A percentile compares a stretch with the other conserved stretches of the same genome.
Conservation (phyloP, 2,113 vertebrate genomes). For the Pelmatolapia mariae region DNA sequence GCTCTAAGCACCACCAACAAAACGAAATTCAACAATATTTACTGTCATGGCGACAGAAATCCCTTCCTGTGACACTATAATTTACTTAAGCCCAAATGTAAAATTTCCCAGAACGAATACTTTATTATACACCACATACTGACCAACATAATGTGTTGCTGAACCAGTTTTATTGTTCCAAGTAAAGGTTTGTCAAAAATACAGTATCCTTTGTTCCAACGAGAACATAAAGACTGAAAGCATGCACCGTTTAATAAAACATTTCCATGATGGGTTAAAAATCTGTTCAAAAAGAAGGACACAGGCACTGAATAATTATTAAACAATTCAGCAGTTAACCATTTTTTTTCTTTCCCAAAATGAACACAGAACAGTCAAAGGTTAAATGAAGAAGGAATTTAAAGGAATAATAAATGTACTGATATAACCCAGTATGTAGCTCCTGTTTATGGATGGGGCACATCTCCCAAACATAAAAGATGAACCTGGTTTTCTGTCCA, state of each 20-base stretch:
- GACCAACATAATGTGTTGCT: not conserved
- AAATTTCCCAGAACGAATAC: not conserved
- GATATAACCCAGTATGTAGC: constrained; percentile 67
- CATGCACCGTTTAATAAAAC: constrained; percentile 67
- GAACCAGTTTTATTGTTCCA: constrained; percentile 57
- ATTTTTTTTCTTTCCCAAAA: not conserved
- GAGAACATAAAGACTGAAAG: constrained; percentile 49
- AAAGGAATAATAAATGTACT: constrained; percentile 46
- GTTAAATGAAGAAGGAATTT: not conserved
- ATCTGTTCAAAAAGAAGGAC: constrained; percentile 41
- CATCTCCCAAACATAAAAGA: constrained; percentile 20
- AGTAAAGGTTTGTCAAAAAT: constrained; percentile 60
- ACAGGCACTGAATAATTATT: constrained; percentile 35
- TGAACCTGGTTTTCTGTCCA: constrained; percentile 1
- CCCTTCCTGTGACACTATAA: not conserved
- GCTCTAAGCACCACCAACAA: not conserved
- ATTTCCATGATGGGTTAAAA: constrained; percentile 57
- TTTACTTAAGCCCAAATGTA: not conserved
- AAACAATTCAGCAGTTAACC: constrained; percentile 33
- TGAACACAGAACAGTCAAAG: constrained; percentile 22
- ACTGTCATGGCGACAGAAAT: not conserved
- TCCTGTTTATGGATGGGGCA: constrained; percentile 14
- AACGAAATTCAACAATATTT: not conserved
- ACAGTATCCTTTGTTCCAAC: constrained; percentile 44
- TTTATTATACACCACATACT: not conserved